These are phyloP conservation scores for Takifugu ocellatus DNA, from an alignment of 2,797 vertebrate species.

Conservation along the genomic window DNA sequence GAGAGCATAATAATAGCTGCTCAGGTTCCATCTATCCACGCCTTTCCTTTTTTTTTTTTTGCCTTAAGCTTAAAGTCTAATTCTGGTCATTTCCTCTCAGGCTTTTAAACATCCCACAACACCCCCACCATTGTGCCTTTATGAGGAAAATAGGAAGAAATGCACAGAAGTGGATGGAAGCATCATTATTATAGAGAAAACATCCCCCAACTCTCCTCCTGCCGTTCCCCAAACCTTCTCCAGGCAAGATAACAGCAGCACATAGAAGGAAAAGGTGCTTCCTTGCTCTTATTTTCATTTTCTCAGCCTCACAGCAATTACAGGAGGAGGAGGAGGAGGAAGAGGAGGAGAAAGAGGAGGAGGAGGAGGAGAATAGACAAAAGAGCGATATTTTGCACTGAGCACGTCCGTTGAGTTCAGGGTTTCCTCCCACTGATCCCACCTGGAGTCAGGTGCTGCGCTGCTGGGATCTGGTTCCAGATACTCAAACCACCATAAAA, in stretches of 20 bases:
- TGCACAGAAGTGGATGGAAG: conserved; percentile 25
- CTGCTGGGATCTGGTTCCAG: conserved; percentile 4
- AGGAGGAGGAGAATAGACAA: conserved; percentile 27
- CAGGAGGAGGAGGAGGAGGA: conserved; percentile 26
- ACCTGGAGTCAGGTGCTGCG: conserved; percentile 11
- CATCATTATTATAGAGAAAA: conserved; percentile 55
- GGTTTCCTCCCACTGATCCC: conserved; percentile 25
- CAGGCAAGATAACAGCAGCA: conserved; percentile 26
- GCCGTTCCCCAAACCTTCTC: conserved; percentile 25
- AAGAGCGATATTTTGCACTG: conserved; percentile 21
- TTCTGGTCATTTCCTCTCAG: conserved; percentile 52
- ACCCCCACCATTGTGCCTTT: conserved; percentile 10
- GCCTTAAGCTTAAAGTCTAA: conserved; percentile 45
- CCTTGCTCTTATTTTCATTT: conserved; percentile 61
- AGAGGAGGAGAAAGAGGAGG: conserved; percentile 21
- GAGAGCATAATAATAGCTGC: conserved; percentile 59
- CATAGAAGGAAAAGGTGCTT: conserved; percentile 22
- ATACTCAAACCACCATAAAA: too few relatives aligned
- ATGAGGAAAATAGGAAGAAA: conserved; percentile 30
- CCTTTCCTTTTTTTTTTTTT: conserved; percentile 22
- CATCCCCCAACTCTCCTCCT: conserved; percentile 22
- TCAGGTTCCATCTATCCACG: conserved; percentile 20
- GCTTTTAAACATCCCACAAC: conserved; percentile 40
- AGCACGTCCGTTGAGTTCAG: conserved; percentile 33
- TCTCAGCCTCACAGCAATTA: conserved; percentile 51